A percentile compares a stretch with the other conserved stretches of the same genome.
These are phyloP conservation scores for Tillus elongatus DNA, from an alignment of 2,888 invertebrate species.

Conservation along the genomic window DNA sequence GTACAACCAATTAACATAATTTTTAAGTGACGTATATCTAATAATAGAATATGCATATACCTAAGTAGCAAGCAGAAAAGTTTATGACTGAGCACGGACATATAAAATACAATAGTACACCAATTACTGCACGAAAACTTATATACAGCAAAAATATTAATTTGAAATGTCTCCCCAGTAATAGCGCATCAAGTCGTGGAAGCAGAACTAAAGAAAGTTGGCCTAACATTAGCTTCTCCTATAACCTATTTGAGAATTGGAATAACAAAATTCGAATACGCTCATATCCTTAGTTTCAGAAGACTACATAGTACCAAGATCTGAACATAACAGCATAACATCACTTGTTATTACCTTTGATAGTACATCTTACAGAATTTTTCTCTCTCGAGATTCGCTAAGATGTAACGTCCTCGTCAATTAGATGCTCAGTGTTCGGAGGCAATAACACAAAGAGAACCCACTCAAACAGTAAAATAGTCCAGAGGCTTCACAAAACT, in stretches of 20 bases:
- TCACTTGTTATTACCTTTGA: conserved; percentile 16
- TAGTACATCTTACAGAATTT: conserved; percentile 19
- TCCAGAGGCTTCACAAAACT: too few relatives aligned
- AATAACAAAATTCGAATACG: conserved; percentile 16
- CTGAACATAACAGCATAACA: conserved; percentile 9
- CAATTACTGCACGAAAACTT: conserved; percentile 15
- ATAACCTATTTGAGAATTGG: conserved; percentile 21
- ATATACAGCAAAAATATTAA: conserved; percentile 19
- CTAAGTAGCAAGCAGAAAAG: conserved; percentile 15
- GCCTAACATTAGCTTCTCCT: conserved; percentile 18
- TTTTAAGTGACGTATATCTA: conserved; percentile 2
- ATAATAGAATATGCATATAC: conserved; percentile 19
- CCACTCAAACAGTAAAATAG: not conserved
- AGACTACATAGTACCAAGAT: conserved; percentile 15
- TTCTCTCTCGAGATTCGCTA: conserved; percentile 19
- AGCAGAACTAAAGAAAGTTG: conserved; percentile 15
- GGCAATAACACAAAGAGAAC: not conserved
- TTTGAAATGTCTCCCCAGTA: conserved; percentile 24
- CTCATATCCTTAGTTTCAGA: conserved; percentile 23
- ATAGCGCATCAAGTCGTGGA: conserved; percentile 20
- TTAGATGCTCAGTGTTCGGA: conserved; percentile 14
- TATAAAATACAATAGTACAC: conserved; percentile 15
- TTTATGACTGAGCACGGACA: conserved; percentile 16
- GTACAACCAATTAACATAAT: too few relatives aligned
- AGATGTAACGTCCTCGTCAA: conserved; percentile 20